A percentile compares a stretch with the other conserved stretches of the same genome.
These are phyloP conservation scores for Phyllotis vaccarum DNA, from an alignment of 2,797 vertebrate genomes.

Conservation along the genomic window DNA sequence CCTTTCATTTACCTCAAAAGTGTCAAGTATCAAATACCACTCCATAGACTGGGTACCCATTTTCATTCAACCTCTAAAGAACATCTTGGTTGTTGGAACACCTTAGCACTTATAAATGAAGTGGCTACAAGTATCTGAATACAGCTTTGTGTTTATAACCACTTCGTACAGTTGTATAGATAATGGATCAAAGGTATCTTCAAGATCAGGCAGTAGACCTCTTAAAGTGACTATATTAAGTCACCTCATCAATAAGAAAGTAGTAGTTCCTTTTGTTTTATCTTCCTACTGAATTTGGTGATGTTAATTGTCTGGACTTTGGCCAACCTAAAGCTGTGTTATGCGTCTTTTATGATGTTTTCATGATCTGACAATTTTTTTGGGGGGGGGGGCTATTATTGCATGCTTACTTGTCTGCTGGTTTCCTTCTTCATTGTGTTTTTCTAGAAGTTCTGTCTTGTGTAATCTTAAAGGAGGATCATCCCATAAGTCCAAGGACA, in stretches of 20 bases:
- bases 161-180: too few species aligned
- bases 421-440: background rate
- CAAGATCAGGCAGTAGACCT: background rate
- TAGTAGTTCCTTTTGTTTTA: background rate
- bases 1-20: too few species aligned
- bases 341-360: background rate
- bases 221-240: background rate
- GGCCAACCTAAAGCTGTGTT: background rate
- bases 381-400: too few species aligned
- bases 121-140: background rate
- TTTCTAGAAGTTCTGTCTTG: too few species aligned
- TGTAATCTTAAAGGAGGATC: too few species aligned
- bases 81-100: too few species aligned
- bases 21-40: too few species aligned
- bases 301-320: background rate
- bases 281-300: background rate
- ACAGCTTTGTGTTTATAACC: background rate
- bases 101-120: background rate
- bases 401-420: fast-evolving
- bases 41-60: background rate
- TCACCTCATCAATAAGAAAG: background rate
- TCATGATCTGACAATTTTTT: background rate
- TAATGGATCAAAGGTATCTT: too few species aligned
- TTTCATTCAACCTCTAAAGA: background rate
- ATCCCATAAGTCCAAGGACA: background rate